Percentiles rank a stretch among this genome's conserved stretches.
These are phyloP conservation scores for Cyanoliseus patagonus DNA, from an alignment of 2,113 vertebrate genomes.

Conservation along the genomic window DNA sequence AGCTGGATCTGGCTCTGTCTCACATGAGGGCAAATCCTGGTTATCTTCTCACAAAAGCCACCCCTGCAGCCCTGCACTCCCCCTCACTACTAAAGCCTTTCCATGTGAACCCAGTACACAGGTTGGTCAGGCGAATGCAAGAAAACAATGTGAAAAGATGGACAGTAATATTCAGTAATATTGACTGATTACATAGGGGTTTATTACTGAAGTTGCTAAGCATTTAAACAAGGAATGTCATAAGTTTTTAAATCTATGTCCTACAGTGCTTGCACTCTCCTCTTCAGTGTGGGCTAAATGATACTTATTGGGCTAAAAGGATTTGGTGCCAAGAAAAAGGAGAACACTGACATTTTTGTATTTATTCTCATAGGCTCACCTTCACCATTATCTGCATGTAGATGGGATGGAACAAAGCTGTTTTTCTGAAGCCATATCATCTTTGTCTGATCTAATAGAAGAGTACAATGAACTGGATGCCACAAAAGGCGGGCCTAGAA, in stretches of 20 bases:
- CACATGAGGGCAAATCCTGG: not conserved
- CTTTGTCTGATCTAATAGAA: slow-evolving; percentile 86
- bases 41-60: not conserved
- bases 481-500: slow-evolving; percentile 67
- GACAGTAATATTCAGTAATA: not conserved
- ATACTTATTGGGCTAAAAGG: not conserved
- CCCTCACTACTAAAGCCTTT: not conserved
- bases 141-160: not conserved
- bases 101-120: not conserved
- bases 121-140: not conserved
- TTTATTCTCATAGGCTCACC: slow-evolving; percentile 83
- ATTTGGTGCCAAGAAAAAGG: not conserved
- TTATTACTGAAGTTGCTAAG: not conserved
- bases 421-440: slow-evolving; percentile 86
- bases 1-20: not conserved
- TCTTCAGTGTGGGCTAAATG: not conserved
- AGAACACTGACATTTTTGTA: not conserved
- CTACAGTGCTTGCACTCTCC: not conserved
- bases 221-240: not conserved
- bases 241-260: not conserved
- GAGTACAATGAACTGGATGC: slow-evolving; percentile 87
- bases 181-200: fast-evolving
- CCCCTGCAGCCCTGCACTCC: fast-evolving
- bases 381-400: slow-evolving; percentile 92
- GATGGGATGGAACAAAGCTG: slow-evolving; percentile 89